These are phyloP conservation scores for Pipistrellus kuhlii DNA, from an alignment of 2,797 vertebrate genomes.

Conservation along the genomic window DNA sequence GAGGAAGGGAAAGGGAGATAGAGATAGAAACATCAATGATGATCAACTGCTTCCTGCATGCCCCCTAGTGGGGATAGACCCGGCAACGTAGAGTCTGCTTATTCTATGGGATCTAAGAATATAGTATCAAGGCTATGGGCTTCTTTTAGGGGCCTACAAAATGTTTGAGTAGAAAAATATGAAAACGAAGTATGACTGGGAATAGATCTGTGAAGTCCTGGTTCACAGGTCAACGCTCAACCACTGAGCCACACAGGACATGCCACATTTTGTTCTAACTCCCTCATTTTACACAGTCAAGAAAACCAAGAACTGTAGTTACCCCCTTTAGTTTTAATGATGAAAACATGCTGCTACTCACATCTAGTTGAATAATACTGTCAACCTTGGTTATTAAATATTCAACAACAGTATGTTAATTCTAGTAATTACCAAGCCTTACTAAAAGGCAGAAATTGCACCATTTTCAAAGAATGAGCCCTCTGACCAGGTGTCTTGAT, in stretches of 20 bases:
- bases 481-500: not conserved
- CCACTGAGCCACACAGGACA: too few relatives aligned
- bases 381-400: conserved; percentile 49
- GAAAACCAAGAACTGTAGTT: conserved; percentile 38
- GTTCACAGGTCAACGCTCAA: too few relatives aligned
- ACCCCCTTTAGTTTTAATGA: conserved; percentile 16
- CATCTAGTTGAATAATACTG: conserved; percentile 57
- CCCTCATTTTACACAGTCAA: conserved; percentile 45
- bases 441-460: conserved; percentile 42
- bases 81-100: not conserved
- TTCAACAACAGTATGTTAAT: not conserved
- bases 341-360: not conserved
- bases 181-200: too few relatives aligned
- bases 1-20: too few relatives aligned
- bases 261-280: not conserved
- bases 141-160: too few relatives aligned
- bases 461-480: conserved; percentile 22
- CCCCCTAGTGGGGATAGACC: too few relatives aligned
- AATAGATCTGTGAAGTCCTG: too few relatives aligned
- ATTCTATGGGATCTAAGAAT: not conserved
- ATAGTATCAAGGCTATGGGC: not conserved
- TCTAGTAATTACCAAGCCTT: conserved; percentile 21
- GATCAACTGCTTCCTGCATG: too few relatives aligned
- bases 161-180: not conserved
- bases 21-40: too few relatives aligned